Conservation (phyloP, 35 echinoderm and acorn worm species). For the Amphiura filiformis region DNA sequence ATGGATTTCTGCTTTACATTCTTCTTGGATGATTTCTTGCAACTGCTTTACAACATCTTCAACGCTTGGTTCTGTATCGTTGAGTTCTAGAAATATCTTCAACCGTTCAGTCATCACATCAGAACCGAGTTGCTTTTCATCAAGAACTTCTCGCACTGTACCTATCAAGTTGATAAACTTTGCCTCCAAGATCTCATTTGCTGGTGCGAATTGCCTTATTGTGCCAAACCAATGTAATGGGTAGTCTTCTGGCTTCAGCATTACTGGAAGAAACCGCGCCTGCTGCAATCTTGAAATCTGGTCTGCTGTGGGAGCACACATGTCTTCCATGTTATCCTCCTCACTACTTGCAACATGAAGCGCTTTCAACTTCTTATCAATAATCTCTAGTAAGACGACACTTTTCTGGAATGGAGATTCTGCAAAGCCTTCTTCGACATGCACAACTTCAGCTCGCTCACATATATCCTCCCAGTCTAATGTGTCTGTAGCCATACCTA, state of each 20-base stretch:
- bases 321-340: background rate
- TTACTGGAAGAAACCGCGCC: background rate
- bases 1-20: background rate
- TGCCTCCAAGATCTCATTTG: background rate
- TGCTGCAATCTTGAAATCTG: background rate
- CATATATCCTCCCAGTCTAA: constrained; percentile 16
- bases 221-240: background rate
- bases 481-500: constrained; percentile 28
- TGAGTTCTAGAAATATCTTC: background rate
- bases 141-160: background rate
- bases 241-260: background rate
- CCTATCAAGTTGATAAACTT: background rate
- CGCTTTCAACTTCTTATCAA: background rate
- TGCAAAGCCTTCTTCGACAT: background rate
- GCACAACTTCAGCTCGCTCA: background rate
- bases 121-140: background rate
- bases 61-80: background rate
- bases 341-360: background rate
- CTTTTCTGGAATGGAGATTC: background rate
- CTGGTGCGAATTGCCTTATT: background rate
- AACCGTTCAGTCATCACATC: background rate
- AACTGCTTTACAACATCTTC: background rate
- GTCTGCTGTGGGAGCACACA: background rate
- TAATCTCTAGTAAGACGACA: background rate
- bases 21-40: background rate